Conservation (phyloP, 2,113 vertebrate genomes). For the Engystomops pustulosus region DNA sequence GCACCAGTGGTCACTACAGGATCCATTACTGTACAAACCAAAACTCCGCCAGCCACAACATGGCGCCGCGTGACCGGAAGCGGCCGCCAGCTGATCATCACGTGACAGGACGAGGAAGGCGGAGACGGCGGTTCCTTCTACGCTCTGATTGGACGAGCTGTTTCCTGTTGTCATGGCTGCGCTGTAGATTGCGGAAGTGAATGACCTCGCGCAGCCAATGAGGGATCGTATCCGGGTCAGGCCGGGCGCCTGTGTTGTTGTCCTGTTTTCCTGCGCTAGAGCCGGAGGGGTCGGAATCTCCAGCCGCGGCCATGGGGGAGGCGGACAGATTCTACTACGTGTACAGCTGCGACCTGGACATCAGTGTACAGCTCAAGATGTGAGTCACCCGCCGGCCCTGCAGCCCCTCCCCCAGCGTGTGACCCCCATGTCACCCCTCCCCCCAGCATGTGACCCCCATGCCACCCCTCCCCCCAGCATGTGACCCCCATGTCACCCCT, state of each 20-base stretch:
- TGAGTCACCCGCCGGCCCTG: slow-evolving; percentile 81
- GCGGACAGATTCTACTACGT: slow-evolving; percentile 92
- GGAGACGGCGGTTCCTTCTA: too few species aligned
- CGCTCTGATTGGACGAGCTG: neutral
- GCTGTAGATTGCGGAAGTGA: neutral
- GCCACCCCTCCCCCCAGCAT: too few species aligned
- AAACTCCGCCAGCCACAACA: too few species aligned
- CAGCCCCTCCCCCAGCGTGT: too few species aligned
- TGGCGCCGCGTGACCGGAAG: too few species aligned
- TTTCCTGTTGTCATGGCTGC: neutral
- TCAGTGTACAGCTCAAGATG: slow-evolving; percentile 98
- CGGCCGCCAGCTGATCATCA: neutral
- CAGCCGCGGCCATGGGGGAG: slow-evolving; percentile 74
- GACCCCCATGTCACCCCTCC: too few species aligned
- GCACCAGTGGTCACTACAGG: too few species aligned
- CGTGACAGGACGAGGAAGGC: neutral
- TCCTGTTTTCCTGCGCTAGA: neutral
- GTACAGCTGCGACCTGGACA: slow-evolving; percentile 95
- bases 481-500: neutral
- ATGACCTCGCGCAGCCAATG: neutral
- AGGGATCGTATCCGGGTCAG: slow-evolving; percentile 7
- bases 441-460: too few species aligned
- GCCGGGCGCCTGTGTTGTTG: neutral
- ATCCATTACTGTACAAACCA: too few species aligned
- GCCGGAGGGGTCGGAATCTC: neutral